These are phyloP conservation scores for Urosaurus nigricauda DNA, from an alignment of 2,797 vertebrate species.

Conservation along the genomic window DNA sequence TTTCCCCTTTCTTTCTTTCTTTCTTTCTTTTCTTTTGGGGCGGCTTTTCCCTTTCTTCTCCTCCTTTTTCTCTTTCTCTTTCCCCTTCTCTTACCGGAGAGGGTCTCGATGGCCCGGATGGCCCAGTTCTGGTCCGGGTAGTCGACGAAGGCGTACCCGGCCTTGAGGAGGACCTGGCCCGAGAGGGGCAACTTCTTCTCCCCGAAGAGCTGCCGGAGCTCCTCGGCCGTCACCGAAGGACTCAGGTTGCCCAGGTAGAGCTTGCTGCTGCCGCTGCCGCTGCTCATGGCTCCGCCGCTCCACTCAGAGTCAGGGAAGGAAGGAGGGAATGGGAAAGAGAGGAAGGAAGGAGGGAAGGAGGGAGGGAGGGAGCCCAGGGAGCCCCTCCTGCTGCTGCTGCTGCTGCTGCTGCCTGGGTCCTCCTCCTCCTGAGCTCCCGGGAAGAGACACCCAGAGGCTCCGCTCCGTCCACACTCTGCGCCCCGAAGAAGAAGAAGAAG, in stretches of 20 bases:
- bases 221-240: constrained; percentile 92
- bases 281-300: too few relatives aligned
- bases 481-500: constrained; percentile 53
- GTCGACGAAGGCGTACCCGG: constrained; percentile 95
- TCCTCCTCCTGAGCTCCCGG: too few relatives aligned
- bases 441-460: constrained; percentile 47
- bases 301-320: too few relatives aligned
- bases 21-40: too few relatives aligned
- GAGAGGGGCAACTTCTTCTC: constrained; percentile 90
- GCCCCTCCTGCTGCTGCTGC: constrained; percentile 37
- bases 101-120: constrained; percentile 92
- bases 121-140: constrained; percentile 94
- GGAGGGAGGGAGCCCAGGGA: constrained; percentile 24
- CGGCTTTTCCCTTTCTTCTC: too few relatives aligned
- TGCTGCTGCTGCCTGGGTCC: too few relatives aligned
- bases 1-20: too few relatives aligned
- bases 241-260: constrained; percentile 96
- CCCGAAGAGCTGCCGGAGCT: constrained; percentile 92
- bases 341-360: background rate
- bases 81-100: constrained; percentile 85
- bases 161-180: constrained; percentile 93
- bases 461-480: constrained; percentile 45
- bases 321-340: background rate
- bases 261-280: too few relatives aligned
- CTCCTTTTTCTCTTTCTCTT: too few relatives aligned